These are phyloP conservation scores for Gerris buenoi DNA, from an alignment of 1,140 invertebrate species.

Conservation along the genomic window DNA sequence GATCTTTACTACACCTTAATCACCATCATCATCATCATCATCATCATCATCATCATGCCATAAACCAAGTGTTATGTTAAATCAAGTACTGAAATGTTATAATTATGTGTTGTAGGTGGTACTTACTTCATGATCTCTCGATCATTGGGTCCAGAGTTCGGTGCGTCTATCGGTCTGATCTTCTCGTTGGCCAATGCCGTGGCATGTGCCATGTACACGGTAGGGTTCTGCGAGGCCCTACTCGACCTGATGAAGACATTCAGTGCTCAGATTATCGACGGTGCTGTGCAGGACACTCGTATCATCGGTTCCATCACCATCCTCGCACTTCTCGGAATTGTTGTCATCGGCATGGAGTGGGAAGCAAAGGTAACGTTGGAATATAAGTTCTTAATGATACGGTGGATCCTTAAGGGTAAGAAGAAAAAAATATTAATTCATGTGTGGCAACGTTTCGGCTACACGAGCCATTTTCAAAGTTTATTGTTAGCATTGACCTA, in stretches of 20 bases:
- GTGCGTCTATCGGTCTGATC: conserved; percentile 72
- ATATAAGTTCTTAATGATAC: too few relatives aligned
- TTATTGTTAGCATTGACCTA: too few relatives aligned
- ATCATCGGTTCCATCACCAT: conserved; percentile 61
- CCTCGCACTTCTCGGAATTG: conserved; percentile 56
- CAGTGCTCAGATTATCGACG: conserved; percentile 42
- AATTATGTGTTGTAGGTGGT: conserved; percentile 49
- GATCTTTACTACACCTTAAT: too few relatives aligned
- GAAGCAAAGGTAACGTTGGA: conserved; percentile 54
- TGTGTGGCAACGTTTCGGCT: too few relatives aligned
- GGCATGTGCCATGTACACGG: conserved; percentile 93
- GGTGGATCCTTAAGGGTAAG: too few relatives aligned
- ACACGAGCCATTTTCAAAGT: too few relatives aligned
- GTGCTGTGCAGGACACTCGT: conserved; percentile 38
- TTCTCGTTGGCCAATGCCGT: conserved; percentile 89
- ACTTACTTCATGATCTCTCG: conserved; percentile 96
- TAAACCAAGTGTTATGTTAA: too few relatives aligned
- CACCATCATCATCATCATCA: too few relatives aligned
- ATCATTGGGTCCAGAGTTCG: conserved; percentile 91
- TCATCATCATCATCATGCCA: too few relatives aligned
- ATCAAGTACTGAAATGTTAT: not conserved
- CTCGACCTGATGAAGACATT: conserved; percentile 42
- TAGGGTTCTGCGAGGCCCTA: conserved; percentile 91
- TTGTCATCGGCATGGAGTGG: conserved; percentile 81
- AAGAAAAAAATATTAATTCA: too few relatives aligned